These are phyloP conservation scores for Astyanax mexicanus DNA, from an alignment of 2,797 vertebrate species.

Conservation along the genomic window DNA sequence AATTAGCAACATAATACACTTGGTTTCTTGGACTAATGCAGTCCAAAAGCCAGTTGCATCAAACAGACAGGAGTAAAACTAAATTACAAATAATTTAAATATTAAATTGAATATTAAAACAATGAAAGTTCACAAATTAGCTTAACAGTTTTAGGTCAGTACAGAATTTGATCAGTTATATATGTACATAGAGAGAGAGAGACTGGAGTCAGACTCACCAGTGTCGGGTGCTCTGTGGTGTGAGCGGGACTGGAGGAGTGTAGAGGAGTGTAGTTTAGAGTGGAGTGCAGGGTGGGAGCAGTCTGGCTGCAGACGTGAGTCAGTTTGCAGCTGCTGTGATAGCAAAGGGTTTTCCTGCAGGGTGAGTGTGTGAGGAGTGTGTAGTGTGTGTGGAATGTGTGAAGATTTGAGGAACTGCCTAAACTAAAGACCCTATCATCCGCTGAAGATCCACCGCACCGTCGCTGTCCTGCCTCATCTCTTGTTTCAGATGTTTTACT, in stretches of 20 bases:
- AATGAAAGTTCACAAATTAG: too few relatives aligned
- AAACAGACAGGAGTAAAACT: too few relatives aligned
- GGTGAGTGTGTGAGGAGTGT: too few relatives aligned
- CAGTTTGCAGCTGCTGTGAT: conserved; percentile 57
- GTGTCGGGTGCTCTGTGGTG: conserved; percentile 27
- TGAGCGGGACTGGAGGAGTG: conserved; percentile 12
- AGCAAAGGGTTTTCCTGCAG: conserved; percentile 54
- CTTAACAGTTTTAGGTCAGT: neutral
- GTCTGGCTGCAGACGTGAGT: conserved; percentile 31
- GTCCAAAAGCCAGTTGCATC: too few relatives aligned
- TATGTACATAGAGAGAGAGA: too few relatives aligned
- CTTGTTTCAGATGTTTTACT: conserved; percentile 64
- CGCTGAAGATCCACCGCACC: neutral
- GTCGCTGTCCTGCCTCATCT: conserved; percentile 58
- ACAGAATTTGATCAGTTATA: neutral
- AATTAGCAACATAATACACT: too few relatives aligned
- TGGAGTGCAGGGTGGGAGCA: too few relatives aligned
- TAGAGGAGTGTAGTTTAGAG: too few relatives aligned
- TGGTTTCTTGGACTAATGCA: too few relatives aligned
- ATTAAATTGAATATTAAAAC: too few relatives aligned
- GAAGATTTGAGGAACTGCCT: conserved; percentile 14
- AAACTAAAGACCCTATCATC: neutral
- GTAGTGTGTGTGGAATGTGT: too few relatives aligned
- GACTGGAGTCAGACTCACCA: conserved; percentile 51
- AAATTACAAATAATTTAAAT: too few relatives aligned